Percentiles rank a stretch among this genome's conserved stretches.
Evolutionary conservation across 2,113 vertebrate genomes (phyloP).

Genomic region (Hemiscyllium ocellatum): DNA sequence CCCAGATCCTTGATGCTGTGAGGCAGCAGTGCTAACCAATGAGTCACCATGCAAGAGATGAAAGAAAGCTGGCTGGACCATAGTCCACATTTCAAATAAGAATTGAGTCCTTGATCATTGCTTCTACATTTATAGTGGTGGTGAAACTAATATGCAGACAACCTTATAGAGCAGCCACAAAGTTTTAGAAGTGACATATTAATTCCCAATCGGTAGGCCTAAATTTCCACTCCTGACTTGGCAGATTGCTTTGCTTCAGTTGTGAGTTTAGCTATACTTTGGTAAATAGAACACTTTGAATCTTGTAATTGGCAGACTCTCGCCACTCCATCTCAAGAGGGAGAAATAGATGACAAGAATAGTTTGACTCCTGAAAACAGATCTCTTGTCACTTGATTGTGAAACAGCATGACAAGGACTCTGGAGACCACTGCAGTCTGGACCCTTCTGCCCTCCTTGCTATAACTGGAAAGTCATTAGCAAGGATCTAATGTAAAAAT

Average conservation of each 20-base stretch:
- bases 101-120: not conserved
- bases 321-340: not conserved
- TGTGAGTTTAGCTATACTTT: not conserved
- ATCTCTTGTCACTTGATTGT: not conserved
- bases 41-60: not conserved
- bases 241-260: not conserved
- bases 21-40: too few relatives aligned
- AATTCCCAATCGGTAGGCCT: not conserved
- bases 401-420: not conserved
- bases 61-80: not conserved
- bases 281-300: not conserved
- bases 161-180: not conserved
- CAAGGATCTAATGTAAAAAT: not conserved
- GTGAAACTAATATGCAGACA: not conserved
- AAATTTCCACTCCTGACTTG: not conserved
- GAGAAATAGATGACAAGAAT: not conserved
- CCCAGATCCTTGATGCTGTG: too few relatives aligned
- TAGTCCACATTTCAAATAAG: not conserved
- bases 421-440: not conserved
- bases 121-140: not conserved
- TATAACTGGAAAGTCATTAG: slow-evolving; percentile 6
- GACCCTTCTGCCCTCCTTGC: not conserved
- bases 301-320: not conserved
- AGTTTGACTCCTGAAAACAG: not conserved
- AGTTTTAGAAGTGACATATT: not conserved